Percentiles rank a stretch among this genome's conserved stretches.
These are phyloP conservation scores for Xenopus tropicalis DNA, from an alignment of 2,113 vertebrate species.

Conservation along the genomic window UCB_Xtro_10.0 CM004448.2:52380001-52380500, in stretches of 20 bases:
- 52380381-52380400: background rate
- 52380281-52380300: slow-evolving; percentile 31
- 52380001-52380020: no score
- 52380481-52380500: no score
- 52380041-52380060: no score
- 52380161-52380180: background rate
- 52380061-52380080: no score
- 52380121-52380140: no score
- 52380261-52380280: background rate
- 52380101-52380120: no score
- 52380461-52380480: no score
- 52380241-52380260: slow-evolving; percentile 1
- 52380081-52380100: no score
- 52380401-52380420: slow-evolving; percentile 3
- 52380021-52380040: no score
- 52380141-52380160: no score
- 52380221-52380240: background rate
- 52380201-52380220: background rate
- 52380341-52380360: slow-evolving; percentile 32
- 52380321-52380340: slow-evolving; percentile 24
- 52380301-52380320: slow-evolving; percentile 14
- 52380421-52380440: slow-evolving; percentile 14
- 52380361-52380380: slow-evolving; percentile 25
- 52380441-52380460: background rate
- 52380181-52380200: slow-evolving; percentile 21